These are phyloP conservation scores for Phaenicophaeus curvirostris DNA, from an alignment of 2,797 vertebrate species.

Conservation along the genomic window DNA sequence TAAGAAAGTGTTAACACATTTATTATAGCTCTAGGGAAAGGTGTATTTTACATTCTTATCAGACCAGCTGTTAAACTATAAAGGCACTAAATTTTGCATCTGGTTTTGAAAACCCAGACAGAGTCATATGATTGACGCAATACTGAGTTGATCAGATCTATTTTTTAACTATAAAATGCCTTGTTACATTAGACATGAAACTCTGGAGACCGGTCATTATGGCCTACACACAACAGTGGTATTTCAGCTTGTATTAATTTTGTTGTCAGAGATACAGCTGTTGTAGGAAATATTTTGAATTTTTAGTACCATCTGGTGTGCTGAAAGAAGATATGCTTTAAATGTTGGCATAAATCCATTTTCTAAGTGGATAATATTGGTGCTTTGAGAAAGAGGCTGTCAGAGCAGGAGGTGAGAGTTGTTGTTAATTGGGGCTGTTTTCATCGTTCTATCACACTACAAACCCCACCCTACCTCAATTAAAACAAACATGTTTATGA, in stretches of 20 bases:
- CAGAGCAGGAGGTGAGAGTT: conserved; percentile 45
- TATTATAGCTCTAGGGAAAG: conserved; percentile 73
- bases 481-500: conserved; percentile 58
- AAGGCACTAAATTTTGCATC: conserved; percentile 33
- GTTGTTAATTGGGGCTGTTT: conserved; percentile 66
- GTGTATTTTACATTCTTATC: conserved; percentile 71
- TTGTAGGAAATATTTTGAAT: conserved; percentile 80
- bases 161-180: conserved; percentile 42
- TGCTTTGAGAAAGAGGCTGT: conserved; percentile 64
- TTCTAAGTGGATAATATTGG: conserved; percentile 74
- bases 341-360: conserved; percentile 70
- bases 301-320: conserved; percentile 84
- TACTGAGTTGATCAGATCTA: conserved; percentile 27
- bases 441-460: background rate
- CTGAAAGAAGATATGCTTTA: conserved; percentile 76
- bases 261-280: conserved; percentile 87
- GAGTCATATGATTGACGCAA: conserved; percentile 33
- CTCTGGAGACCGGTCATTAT: conserved; percentile 71
- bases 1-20: conserved; percentile 72
- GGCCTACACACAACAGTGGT: conserved; percentile 45
- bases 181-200: conserved; percentile 52
- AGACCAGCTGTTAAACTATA: conserved; percentile 69
- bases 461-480: conserved; percentile 19
- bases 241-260: conserved; percentile 79
- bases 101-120: conserved; percentile 37